These are phyloP conservation scores for Rutilus rutilus DNA, from an alignment of 2,113 vertebrate species.

Conservation along the genomic window DNA sequence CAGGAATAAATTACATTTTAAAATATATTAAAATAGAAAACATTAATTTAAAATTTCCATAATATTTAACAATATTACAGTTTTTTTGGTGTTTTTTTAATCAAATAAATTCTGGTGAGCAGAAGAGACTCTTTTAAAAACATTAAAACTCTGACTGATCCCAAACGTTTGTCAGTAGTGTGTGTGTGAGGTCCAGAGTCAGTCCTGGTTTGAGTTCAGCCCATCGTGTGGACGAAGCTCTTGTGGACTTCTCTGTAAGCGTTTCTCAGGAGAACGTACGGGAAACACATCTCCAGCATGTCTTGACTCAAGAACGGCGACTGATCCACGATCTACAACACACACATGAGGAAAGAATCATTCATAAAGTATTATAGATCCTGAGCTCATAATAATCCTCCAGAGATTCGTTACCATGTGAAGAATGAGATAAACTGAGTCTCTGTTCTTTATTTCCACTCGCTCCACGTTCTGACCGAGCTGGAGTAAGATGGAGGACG, in stretches of 20 bases:
- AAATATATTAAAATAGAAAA: too few relatives aligned
- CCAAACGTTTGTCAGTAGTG: too few relatives aligned
- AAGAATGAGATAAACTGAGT: conserved; percentile 88
- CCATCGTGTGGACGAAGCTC: conserved; percentile 69
- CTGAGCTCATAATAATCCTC: neutral
- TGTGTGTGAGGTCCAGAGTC: too few relatives aligned
- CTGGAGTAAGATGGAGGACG: conserved; percentile 86
- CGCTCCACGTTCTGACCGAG: conserved; percentile 86
- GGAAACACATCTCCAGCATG: conserved; percentile 92
- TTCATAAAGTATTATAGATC: neutral
- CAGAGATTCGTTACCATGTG: conserved; percentile 78
- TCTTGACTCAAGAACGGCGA: conserved; percentile 89
- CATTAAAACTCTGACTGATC: too few relatives aligned
- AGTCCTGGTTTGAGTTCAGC: conserved; percentile 44
- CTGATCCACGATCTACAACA: conserved; percentile 85
- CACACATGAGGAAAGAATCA: neutral
- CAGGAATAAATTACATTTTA: too few relatives aligned
- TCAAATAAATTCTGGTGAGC: too few relatives aligned
- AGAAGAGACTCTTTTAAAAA: too few relatives aligned
- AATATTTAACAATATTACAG: too few relatives aligned
- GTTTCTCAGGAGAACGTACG: conserved; percentile 89
- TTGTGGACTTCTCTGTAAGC: conserved; percentile 88
- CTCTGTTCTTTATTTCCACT: conserved; percentile 82
- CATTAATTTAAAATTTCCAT: too few relatives aligned
- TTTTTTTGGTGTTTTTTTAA: too few relatives aligned